Percentiles rank a stretch among this genome's conserved stretches.
phyloP scores from a whole-genome alignment of 2,888 invertebrate genomes.

The Heliothis peltigera region DNA sequence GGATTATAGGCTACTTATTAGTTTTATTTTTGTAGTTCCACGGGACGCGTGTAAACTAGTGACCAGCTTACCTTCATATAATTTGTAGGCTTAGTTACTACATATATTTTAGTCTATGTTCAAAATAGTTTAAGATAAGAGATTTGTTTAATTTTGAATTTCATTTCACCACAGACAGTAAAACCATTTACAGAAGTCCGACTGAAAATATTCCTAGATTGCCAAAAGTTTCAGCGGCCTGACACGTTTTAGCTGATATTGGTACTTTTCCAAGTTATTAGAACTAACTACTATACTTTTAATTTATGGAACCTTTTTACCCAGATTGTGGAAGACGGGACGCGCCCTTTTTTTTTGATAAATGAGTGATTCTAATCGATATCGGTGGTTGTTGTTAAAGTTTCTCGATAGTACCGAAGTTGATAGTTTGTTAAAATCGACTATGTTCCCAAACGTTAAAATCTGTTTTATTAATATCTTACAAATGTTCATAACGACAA shows the following conservation, averaged over 20 bases:
- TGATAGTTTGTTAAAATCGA: background rate
- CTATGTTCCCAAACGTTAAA: background rate
- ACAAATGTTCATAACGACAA: background rate
- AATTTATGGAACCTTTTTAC: constrained; percentile 39
- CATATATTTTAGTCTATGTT: too few relatives aligned
- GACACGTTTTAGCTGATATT: constrained; percentile 46
- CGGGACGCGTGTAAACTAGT: too few relatives aligned
- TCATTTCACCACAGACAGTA: background rate
- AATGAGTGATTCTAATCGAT: constrained; percentile 9
- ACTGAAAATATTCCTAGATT: constrained; percentile 46
- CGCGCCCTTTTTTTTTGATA: background rate
- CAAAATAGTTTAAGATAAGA: background rate
- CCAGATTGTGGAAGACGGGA: constrained; percentile 31
- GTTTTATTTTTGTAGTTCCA: too few relatives aligned
- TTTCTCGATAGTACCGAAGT: background rate
- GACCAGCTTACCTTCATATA: too few relatives aligned
- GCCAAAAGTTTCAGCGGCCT: constrained; percentile 41
- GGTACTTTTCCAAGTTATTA: constrained; percentile 55
- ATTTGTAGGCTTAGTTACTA: too few relatives aligned
- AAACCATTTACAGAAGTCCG: constrained; percentile 13
- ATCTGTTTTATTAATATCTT: background rate
- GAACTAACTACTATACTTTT: constrained; percentile 43
- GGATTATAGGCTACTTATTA: too few relatives aligned
- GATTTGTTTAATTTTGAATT: constrained; percentile 16
- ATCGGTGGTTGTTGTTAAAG: background rate